Evolutionary conservation across 1,140 invertebrate genomes (phyloP).

Genomic region (Trichomalopsis sarcophagae): DNA sequence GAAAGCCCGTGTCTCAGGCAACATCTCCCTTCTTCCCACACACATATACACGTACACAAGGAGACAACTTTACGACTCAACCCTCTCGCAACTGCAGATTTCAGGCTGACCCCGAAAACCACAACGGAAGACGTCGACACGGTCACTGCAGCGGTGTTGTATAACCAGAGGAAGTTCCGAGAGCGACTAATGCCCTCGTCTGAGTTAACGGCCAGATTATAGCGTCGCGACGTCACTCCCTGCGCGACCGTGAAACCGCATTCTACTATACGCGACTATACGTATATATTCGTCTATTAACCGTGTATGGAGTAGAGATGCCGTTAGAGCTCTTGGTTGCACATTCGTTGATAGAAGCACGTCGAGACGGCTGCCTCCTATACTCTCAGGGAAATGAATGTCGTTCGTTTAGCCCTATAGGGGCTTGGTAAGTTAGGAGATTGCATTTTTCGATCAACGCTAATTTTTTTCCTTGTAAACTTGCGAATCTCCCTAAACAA

Average conservation of each 20-base stretch:
- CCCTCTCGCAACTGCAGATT: not conserved
- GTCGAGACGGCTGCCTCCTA: no score
- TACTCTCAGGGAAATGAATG: no score
- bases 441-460: no score
- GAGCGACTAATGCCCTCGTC: not conserved
- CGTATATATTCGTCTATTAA: not conserved
- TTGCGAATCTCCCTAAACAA: no score
- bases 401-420: no score
- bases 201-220: conserved; percentile 34
- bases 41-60: no score
- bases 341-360: no score
- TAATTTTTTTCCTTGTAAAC: no score
- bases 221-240: not conserved
- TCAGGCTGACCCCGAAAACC: not conserved
- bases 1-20: not conserved
- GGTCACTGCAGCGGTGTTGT: not conserved
- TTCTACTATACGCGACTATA: not conserved
- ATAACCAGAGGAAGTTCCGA: not conserved
- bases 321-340: no score
- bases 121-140: conserved; percentile 8
- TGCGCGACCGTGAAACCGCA: not conserved
- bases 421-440: no score
- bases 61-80: not conserved
- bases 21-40: not conserved
- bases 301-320: no score